Base-by-base conservation (phyloP, 2,888 invertebrate genomes). In the Stomorhina lunata region DNA sequence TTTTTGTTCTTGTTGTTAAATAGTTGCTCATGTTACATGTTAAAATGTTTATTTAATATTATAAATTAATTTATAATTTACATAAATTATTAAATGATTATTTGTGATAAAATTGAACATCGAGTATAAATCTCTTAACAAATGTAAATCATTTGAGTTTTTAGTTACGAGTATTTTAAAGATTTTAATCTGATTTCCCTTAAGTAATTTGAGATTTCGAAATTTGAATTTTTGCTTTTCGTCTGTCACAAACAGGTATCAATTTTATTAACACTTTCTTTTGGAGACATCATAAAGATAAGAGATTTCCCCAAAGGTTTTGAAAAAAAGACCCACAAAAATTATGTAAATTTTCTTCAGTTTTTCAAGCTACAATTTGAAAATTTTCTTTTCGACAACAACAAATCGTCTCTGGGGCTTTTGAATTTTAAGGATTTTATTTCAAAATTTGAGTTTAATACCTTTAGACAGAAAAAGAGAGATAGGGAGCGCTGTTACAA, bases 51-150 rank as follows among this genome's bases (percentile, higher is more conserved):
- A 22, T 63, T 78, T 71, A 45, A 55, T 71, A 71, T 57, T 79
- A 72, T 66, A 79, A 79, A 79, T 79, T 79, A 79, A 79, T 66
- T 48, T 65, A 66, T 72, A 79, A 72, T 79, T 79, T 50, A 72
- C 79, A 79, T 72, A 72, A 79, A 79, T 79, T 72, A 72, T 57
- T 29, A 6, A 29, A 37, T 66, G 57, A 72, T 43, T 72, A 59
- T 59, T 29, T 66, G 48, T 50, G 57, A 72, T 66, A 50, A 79
- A 79, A n/a, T n/a, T n/a, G n/a, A n/a, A n/a, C n/a, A n/a, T n/a
- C n/a, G n/a, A n/a, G n/a, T n/a, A n/a, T n/a, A n/a, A n/a, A n/a
- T n/a, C n/a, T n/a, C n/a, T n/a, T n/a, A n/a, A n/a, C n/a, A n/a
- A n/a, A n/a, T n/a, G n/a, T n/a, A n/a, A n/a, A n/a, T n/a, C n/a